These are phyloP conservation scores for Pandion haliaetus DNA, from an alignment of 2,113 vertebrate genomes.

Conservation along the genomic window DNA sequence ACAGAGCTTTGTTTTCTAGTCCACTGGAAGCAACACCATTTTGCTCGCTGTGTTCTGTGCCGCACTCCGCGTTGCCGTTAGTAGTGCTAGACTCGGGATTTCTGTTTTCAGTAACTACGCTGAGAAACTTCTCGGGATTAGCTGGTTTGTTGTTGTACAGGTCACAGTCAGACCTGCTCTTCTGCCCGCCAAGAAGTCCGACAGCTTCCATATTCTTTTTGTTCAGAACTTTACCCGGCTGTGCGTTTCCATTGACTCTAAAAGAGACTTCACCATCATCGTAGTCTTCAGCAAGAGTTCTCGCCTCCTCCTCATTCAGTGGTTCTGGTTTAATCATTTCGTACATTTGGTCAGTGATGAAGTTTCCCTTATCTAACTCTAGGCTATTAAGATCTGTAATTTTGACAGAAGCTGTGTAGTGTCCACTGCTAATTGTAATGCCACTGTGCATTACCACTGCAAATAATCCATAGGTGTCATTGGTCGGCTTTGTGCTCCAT, in stretches of 20 bases:
- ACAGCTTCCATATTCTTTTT: conserved; percentile 88
- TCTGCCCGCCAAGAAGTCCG: conserved; percentile 92
- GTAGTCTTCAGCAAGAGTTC: conserved; percentile 70
- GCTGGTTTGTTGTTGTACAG: conserved; percentile 73
- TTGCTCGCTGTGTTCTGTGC: not conserved
- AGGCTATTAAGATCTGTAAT: conserved; percentile 81
- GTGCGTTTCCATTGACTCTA: conserved; percentile 64
- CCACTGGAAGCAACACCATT: not conserved
- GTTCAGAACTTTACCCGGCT: conserved; percentile 73
- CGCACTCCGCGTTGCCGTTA: not conserved
- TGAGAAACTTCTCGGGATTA: conserved; percentile 74
- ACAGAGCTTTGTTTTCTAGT: conserved; percentile 67
- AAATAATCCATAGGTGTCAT: conserved; percentile 88
- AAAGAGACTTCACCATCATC: conserved; percentile 87
- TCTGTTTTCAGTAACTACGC: conserved; percentile 49
- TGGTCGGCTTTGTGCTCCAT: conserved; percentile 89
- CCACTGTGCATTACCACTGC: conserved; percentile 98
- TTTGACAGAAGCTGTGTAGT: conserved; percentile 93
- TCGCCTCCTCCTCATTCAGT: conserved; percentile 69
- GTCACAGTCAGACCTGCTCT: conserved; percentile 84
- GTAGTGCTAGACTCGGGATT: conserved; percentile 47
- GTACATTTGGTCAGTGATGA: conserved; percentile 54
- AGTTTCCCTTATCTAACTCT: conserved; percentile 70
- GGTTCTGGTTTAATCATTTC: conserved; percentile 70
- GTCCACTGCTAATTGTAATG: conserved; percentile 95